Conservation (phyloP, 1,140 invertebrate genomes). For the Drosophila insularis region DNA sequence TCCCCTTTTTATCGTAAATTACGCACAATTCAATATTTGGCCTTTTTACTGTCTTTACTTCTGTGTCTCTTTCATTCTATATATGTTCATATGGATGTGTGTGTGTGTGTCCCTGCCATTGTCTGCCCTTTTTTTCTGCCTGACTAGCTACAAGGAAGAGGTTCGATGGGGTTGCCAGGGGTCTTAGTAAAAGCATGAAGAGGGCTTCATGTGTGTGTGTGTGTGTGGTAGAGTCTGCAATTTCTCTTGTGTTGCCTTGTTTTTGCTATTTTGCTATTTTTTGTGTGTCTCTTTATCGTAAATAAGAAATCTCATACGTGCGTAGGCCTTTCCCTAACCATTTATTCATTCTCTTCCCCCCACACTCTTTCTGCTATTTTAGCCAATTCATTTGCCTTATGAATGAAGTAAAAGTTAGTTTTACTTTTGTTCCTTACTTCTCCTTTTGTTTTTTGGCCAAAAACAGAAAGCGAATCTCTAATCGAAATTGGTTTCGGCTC, state of each 20-base stretch:
- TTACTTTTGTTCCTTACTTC: constrained; percentile 49
- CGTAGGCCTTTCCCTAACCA: constrained; percentile 41
- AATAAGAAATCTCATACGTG: constrained; percentile 82
- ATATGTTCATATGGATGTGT: not conserved
- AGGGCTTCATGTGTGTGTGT: not conserved
- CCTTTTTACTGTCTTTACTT: constrained; percentile 64
- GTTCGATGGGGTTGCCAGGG: not conserved
- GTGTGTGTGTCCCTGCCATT: constrained; percentile 46
- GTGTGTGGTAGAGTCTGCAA: constrained; percentile 24
- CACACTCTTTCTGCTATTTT: not conserved
- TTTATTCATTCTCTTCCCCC: not conserved
- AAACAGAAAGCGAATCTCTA: constrained; percentile 31
- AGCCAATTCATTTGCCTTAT: constrained; percentile 56
- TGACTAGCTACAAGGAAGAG: constrained; percentile 47
- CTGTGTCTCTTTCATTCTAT: constrained; percentile 31
- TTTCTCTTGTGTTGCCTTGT: constrained; percentile 43
- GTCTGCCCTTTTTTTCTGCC: constrained; percentile 75
- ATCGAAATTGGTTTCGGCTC: constrained; percentile 62
- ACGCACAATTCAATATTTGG: constrained; percentile 81
- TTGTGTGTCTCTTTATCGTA: constrained; percentile 77
- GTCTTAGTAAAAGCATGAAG: not conserved
- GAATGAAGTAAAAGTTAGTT: constrained; percentile 72
- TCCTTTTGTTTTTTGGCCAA: not conserved
- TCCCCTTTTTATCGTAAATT: constrained; percentile 82
- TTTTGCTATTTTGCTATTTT: constrained; percentile 72